Evolutionary conservation across 2,888 invertebrate genomes (phyloP).

Genomic region (Watsonalla binaria): DNA sequence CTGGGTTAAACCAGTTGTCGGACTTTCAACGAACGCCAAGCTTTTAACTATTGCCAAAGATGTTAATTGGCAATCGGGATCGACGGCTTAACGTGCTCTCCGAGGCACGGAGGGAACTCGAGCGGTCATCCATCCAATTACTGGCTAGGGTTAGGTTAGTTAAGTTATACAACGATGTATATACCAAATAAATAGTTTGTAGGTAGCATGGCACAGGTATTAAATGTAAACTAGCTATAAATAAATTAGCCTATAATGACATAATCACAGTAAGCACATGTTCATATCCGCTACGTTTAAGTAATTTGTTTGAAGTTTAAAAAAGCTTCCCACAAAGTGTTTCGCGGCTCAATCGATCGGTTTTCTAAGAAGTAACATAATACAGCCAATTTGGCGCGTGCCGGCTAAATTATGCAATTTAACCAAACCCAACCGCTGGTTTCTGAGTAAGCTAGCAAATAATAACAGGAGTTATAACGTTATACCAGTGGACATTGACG

Average conservation of each 20-base stretch:
- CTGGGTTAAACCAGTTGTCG: no score
- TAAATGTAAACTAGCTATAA: no score
- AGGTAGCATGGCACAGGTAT: no score
- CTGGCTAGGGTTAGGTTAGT: no score
- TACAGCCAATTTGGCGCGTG: slow-evolving; percentile 60
- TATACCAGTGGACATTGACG: background rate
- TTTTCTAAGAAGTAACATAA: slow-evolving; percentile 43
- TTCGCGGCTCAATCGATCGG: slow-evolving; percentile 29
- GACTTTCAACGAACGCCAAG: no score
- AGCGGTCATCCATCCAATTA: no score
- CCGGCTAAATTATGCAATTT: slow-evolving; percentile 42
- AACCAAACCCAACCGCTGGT: slow-evolving; percentile 13
- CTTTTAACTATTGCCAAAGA: no score
- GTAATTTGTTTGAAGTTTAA: slow-evolving; percentile 7
- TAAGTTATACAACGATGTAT: no score
- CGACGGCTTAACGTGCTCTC: no score
- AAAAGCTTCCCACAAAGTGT: slow-evolving; percentile 22
- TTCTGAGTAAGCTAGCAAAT: slow-evolving; percentile 20
- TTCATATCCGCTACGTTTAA: background rate
- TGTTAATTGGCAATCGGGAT: no score
- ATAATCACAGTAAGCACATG: background rate
- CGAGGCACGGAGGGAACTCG: no score
- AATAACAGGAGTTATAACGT: background rate
- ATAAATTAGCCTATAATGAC: slow-evolving; percentile 5
- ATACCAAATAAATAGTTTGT: no score